Conservation (phyloP, 2,797 vertebrate genomes). For the Dromococcyx pavoninus region DNA sequence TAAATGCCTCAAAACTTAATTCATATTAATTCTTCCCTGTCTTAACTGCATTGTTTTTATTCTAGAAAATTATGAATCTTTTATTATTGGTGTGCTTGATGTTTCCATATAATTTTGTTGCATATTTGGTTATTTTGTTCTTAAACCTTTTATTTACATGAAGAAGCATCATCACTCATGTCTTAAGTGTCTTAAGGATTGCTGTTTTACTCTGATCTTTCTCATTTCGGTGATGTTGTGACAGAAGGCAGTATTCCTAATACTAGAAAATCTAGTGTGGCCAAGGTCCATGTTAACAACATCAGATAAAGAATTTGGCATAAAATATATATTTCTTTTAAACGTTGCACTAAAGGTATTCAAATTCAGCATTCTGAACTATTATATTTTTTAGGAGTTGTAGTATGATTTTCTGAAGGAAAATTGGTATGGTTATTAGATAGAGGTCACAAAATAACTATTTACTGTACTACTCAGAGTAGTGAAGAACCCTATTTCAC, state of each 20-base stretch:
- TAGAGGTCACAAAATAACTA: background rate
- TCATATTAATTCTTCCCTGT: background rate
- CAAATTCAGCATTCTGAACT: background rate
- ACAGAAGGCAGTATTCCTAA: background rate
- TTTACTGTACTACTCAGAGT: background rate
- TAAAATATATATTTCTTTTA: background rate
- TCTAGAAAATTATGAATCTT: background rate
- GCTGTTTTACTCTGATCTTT: background rate
- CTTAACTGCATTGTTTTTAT: background rate
- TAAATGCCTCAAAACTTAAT: background rate
- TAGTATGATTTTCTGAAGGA: background rate
- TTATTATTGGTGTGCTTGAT: background rate
- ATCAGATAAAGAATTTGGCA: background rate
- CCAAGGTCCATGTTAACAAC: background rate
- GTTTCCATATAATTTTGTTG: background rate
- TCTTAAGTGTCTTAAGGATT: background rate
- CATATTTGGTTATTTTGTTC: background rate
- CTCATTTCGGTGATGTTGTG: background rate
- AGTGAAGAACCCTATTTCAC: background rate
- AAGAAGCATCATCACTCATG: background rate
- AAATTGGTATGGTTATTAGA: background rate
- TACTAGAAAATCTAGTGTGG: background rate
- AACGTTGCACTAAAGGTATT: background rate
- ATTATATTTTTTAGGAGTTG: background rate
- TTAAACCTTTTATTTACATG: background rate